These are phyloP conservation scores for Musca domestica DNA, from an alignment of 1,140 invertebrate species.

Conservation along the genomic window DNA sequence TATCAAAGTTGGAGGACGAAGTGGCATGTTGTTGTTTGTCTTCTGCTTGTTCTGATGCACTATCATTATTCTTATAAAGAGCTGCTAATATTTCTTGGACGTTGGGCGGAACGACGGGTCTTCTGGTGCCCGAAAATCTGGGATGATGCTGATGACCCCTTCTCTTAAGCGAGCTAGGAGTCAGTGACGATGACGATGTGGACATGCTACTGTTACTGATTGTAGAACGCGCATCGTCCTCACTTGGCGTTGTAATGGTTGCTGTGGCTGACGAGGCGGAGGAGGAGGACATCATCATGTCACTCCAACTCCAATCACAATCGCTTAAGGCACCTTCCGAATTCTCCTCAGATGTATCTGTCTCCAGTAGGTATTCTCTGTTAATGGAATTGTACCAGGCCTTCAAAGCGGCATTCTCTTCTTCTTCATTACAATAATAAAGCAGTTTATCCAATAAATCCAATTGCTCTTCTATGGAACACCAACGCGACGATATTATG, in stretches of 20 bases:
- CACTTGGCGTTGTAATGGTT: neutral
- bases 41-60: constrained; percentile 24
- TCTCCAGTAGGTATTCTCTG: neutral
- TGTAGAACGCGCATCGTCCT: constrained; percentile 23
- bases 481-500: constrained; percentile 43
- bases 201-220: constrained; percentile 15
- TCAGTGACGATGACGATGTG: constrained; percentile 44
- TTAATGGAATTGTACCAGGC: constrained; percentile 4
- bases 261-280: neutral
- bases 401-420: constrained; percentile 35
- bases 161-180: constrained; percentile 61
- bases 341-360: neutral
- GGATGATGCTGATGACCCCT: constrained; percentile 79
- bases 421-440: constrained; percentile 43
- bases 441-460: constrained; percentile 46
- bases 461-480: constrained; percentile 47
- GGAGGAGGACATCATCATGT: constrained; percentile 17
- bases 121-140: constrained; percentile 56
- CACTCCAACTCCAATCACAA: constrained; percentile 18
- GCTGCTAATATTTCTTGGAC: constrained; percentile 51
- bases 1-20: neutral
- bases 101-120: constrained; percentile 49
- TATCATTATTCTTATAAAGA: constrained; percentile 48
- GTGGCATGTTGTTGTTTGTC: neutral
- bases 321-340: constrained; percentile 11